Conservation (phyloP, 2,888 invertebrate genomes). For the Torymus auratus region DNA sequence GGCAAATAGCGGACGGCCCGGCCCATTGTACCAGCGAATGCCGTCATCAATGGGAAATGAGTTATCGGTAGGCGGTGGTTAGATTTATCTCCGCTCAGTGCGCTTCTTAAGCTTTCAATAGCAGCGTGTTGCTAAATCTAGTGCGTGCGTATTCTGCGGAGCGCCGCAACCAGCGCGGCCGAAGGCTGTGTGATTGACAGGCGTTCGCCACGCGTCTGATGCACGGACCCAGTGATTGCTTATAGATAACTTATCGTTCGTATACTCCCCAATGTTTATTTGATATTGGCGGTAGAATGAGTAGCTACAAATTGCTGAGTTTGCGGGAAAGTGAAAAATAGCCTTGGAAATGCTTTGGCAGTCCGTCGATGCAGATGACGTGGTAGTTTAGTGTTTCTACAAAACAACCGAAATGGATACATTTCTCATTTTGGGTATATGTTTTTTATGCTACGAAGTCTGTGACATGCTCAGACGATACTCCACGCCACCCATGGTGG, state of each 20-base stretch:
- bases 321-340: neutral
- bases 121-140: neutral
- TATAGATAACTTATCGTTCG: too few species aligned
- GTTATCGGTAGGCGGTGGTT: neutral
- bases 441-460: constrained; percentile 83
- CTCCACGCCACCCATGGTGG: constrained; percentile 67
- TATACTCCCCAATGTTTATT: too few species aligned
- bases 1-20: neutral
- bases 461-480: constrained; percentile 80
- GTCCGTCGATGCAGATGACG: neutral
- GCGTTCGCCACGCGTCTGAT: too few species aligned
- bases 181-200: neutral
- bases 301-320: neutral
- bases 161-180: neutral
- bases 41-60: constrained; percentile 18
- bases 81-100: neutral
- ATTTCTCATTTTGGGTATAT: constrained; percentile 82
- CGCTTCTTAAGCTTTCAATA: neutral
- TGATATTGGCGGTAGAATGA: neutral
- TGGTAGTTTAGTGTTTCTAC: constrained; percentile 18
- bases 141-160: neutral
- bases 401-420: constrained; percentile 79
- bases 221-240: too few species aligned
- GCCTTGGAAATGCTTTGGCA: constrained; percentile 5
- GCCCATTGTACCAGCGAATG: constrained; percentile 17